Base-by-base conservation (phyloP, 2,888 invertebrate genomes). In the Taenaris catops region DNA sequence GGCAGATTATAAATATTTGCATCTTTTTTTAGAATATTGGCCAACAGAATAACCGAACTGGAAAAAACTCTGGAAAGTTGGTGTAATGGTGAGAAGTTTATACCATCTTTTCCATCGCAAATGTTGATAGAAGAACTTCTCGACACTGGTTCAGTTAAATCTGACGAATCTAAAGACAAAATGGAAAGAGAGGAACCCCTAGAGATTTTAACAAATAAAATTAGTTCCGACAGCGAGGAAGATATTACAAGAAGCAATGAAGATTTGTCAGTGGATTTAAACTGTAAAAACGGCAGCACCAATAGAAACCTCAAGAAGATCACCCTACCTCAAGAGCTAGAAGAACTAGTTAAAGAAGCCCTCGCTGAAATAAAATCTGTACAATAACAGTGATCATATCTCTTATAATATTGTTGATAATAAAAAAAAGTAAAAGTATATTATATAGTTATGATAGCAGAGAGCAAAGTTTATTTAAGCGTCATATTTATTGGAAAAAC, bases 11-110 rank as follows among this genome's bases (percentile, higher is more conserved):
- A n/a, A n/a, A n/a, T n/a, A n/a, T n/a, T n/a, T n/a, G n/a, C n/a
- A n/a, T n/a, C n/a, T n/a, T 14, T 14, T 74, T 79, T 5, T 53
- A 95, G 95, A 76, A 94, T 96, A 49, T 76, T 96, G 36, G 96
- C 95, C 0, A 89, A 90, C 40, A 89, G 95, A 70, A 92, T 96
- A 51, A 89, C 92, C n/a, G 95, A 96, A 70, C 74, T 96, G 25
- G 95, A 96, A 56, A 92, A 91, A 60, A 90, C 93, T 26, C 78
- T 94, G 48, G 92, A 94, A 60, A 83, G 83, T 44, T 79, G 90
- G 57, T 86, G 89, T 34, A 90, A 89, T 38, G 83, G 81, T 1
- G 75, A 86, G 43, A 86, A 75, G 42, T 81, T 69, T 50, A 74
- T 84, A 20, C 83, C 87, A 25, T 76, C 86, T 55, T 91, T 90